Evolutionary conservation across 2,888 invertebrate species (phyloP), one percentile per base, ranked within the genome.

Genomic region (Nephrotoma flavescens): DNA sequence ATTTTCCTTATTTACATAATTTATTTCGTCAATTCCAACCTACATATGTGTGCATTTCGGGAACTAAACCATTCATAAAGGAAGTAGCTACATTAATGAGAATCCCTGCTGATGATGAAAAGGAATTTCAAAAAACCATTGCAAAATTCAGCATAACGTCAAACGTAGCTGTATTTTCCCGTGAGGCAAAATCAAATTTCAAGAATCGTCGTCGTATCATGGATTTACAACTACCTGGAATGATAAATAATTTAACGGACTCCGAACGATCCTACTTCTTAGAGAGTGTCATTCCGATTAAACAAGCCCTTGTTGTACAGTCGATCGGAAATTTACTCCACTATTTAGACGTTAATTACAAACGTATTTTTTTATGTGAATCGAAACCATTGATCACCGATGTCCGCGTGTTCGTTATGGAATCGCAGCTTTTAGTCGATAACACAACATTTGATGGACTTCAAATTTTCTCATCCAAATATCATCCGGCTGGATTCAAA

Each of bases 401-500:
- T 85, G 41, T 89, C 0, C 87, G 87, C 15, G 87, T 89, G 87
- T 84, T 86, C 89, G 90, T 52, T 89, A 94, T 94, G 87, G 91
- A 93, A 87, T 92, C 94, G 88, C 90, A 93, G 86, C 93, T 95
- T 15, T 92, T 93, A 88, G 91, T 95, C 42, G 94, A 94, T 90
- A 92, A 93, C 42, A 92, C 93, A 42, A 93, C 94, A 0, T 94
- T 93, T 89, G 92, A 92, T 88, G 94, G 94, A 0, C 90, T 96
- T 52, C 94, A 95, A 89, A 94, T 96, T 87, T 95, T 96, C 89
- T 92, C 93, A 85, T 91, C 92, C 42, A 93, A 92, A 87, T 95
- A 95, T 89, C 95, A 95, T 89, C 95, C 95, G n/a, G 94, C 95
- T 42, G 92, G 92, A 41, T 94, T 94, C 88, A 95, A 95, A 89